Base-by-base conservation (phyloP, 1,140 invertebrate genomes). In the Temnothorax nylanderi region DNA sequence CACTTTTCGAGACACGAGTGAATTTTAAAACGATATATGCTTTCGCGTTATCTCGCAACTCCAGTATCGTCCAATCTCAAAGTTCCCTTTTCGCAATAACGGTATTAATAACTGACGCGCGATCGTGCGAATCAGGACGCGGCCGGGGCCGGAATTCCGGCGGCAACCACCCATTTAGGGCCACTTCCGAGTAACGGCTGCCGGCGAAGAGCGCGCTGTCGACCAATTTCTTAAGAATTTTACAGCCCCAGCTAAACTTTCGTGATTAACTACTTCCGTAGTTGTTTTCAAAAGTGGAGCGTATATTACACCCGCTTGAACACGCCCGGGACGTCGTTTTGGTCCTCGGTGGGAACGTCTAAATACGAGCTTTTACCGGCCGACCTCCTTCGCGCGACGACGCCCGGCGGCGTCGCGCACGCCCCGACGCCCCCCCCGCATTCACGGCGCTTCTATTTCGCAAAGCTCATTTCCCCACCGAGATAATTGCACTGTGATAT, bases 401-500 rank as follows among this genome's bases (percentile, higher is more conserved):
- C 67, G 62, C 62, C 18, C 62, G 26, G 69, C 37, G 47, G 26
- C 26, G 26, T 26, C 26, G 26, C 26, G 26, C 26, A 26, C 26
- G 26, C 26, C 76, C 93, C 93, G 91, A 89, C 84, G 89, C 26
- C 26, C 26, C 26, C 26, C 1, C 41, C 21, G 76, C 90, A 88
- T 88, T 91, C 87, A 88, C 82, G 71, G 81, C 78, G 69, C 88
- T 88, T 92, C 41, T 60, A 74, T 75, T 26, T 88, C 92, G 92
- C 89, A 94, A 94, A 94, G 93, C 93, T 94, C 92, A 92, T 94
- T 94, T 94, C 90, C 92, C 75, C 91, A 86, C 85, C 74, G 89
- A 93, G 91, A 94, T 94, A 93, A 94, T 94, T 94, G 92, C 91
- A 93, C 93, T 90, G 91, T 93, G 92, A 93, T 93, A 92, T 91